These are phyloP conservation scores for Eolophus roseicapilla DNA, from an alignment of 2,113 vertebrate species.

Conservation along the genomic window DNA sequence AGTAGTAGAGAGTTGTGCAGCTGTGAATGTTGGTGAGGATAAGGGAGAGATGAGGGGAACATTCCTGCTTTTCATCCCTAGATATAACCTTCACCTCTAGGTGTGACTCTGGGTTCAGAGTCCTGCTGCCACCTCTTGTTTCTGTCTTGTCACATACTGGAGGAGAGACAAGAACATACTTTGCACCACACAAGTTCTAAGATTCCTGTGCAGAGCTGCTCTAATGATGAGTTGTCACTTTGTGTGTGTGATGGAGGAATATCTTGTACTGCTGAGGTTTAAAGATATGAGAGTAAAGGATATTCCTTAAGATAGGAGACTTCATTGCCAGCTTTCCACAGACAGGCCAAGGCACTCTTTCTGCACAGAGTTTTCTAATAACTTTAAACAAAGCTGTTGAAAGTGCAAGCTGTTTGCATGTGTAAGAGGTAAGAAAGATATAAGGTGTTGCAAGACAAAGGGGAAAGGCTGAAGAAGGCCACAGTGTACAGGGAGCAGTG, in stretches of 20 bases:
- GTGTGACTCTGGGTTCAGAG: background rate
- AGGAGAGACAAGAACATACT: background rate
- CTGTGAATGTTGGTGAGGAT: background rate
- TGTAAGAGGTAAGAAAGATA: background rate
- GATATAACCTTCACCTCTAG: background rate
- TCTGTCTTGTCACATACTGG: background rate
- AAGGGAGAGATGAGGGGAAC: background rate
- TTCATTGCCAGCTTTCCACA: background rate
- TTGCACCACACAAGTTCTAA: background rate
- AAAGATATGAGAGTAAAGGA: background rate
- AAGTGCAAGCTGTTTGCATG: background rate
- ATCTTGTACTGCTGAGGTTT: background rate
- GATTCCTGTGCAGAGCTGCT: background rate
- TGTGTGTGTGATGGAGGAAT: background rate
- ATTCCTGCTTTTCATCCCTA: background rate
- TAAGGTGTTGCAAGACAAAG: background rate
- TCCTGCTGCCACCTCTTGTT: background rate
- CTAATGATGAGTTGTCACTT: background rate
- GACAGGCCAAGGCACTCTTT: background rate
- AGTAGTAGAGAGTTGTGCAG: background rate
- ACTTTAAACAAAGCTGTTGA: background rate
- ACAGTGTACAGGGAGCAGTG: background rate
- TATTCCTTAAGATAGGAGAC: background rate
- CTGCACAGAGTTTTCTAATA: background rate
- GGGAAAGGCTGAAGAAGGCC: background rate